Conservation (phyloP, 2,113 vertebrate species). For the Echinops telfairi region DNA sequence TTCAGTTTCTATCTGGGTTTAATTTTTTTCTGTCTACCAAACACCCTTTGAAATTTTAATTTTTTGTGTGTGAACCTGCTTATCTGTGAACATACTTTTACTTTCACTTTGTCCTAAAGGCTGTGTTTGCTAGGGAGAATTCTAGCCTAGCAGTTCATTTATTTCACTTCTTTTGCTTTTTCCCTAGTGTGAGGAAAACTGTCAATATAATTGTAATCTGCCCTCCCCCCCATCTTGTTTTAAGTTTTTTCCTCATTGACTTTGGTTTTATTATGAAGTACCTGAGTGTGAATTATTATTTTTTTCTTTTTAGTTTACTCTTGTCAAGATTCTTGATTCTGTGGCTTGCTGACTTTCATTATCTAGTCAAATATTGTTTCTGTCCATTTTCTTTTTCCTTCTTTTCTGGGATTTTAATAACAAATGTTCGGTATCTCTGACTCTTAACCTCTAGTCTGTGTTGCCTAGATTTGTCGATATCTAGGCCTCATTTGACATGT, state of each 20-base stretch:
- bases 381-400: not conserved
- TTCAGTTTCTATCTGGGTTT: not conserved
- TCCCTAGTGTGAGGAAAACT: too few relatives aligned
- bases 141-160: not conserved
- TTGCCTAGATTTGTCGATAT: conserved; percentile 14
- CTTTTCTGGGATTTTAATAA: not conserved
- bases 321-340: too few relatives aligned
- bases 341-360: not conserved
- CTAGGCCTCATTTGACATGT: not conserved
- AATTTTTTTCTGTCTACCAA: conserved; percentile 1
- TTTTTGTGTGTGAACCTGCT: not conserved
- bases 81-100: not conserved
- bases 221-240: too few relatives aligned
- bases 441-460: not conserved
- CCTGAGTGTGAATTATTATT: too few relatives aligned
- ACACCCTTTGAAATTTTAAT: not conserved
- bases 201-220: too few relatives aligned
- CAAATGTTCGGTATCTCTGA: not conserved
- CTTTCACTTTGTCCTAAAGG: not conserved
- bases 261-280: too few relatives aligned
- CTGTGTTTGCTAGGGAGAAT: not conserved
- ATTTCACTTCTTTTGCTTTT: too few relatives aligned
- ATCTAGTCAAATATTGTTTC: not conserved
- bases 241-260: too few relatives aligned
- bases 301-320: too few relatives aligned